phyloP scores from a whole-genome alignment of 2,797 vertebrate genomes.

The Centroberyx gerrardi region DNA sequence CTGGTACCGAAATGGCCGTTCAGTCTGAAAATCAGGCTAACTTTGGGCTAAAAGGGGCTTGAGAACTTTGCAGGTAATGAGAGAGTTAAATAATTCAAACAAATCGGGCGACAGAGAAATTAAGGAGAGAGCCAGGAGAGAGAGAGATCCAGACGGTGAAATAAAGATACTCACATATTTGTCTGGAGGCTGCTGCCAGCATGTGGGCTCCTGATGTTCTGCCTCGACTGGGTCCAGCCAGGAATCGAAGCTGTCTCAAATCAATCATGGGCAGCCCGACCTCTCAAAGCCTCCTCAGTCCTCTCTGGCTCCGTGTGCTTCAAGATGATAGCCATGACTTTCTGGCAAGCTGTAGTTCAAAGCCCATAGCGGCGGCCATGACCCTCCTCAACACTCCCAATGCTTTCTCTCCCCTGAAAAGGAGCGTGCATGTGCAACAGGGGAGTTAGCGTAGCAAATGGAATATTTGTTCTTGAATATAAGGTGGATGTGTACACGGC shows the following conservation, averaged over 20 bases:
- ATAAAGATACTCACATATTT: constrained; percentile 67
- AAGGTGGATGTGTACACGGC: background rate
- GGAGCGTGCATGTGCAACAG: background rate
- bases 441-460: background rate
- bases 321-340: constrained; percentile 3
- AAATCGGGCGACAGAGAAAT: background rate
- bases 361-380: constrained; percentile 8
- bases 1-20: too few species aligned
- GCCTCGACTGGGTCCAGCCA: constrained; percentile 33
- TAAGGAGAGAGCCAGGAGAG: background rate
- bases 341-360: constrained; percentile 28
- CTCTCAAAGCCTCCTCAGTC: constrained; percentile 6
- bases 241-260: constrained; percentile 42
- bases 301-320: background rate
- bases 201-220: constrained; percentile 72
- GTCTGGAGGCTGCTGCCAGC: constrained; percentile 53
- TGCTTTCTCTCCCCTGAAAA: background rate
- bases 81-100: constrained; percentile 24
- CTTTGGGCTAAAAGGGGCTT: background rate
- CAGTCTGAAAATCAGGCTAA: too few species aligned
- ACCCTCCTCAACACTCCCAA: constrained; percentile 3
- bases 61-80: background rate
- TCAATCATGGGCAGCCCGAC: constrained; percentile 11
- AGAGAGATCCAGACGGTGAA: constrained; percentile 41
- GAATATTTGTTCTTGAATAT: background rate